These are phyloP conservation scores for Balanococcus diminutus DNA, from an alignment of 2,888 invertebrate species.

Conservation along the genomic window DNA sequence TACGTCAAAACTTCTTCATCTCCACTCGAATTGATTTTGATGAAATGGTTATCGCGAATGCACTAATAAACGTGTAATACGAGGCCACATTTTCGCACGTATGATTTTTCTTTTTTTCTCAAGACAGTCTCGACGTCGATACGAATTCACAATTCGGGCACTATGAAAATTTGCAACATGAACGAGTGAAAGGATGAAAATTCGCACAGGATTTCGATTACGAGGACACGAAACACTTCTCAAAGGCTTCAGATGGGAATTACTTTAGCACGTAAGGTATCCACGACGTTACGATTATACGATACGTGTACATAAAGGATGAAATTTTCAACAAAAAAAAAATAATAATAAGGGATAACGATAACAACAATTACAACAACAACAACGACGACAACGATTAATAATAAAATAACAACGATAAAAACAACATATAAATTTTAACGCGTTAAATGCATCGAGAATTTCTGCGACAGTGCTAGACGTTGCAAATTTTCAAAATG, in stretches of 20 bases:
- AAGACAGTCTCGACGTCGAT: not conserved
- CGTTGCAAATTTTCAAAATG: slow-evolving; percentile 28
- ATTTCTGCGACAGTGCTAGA: not conserved
- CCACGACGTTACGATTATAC: too few species aligned
- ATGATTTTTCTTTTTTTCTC: not conserved
- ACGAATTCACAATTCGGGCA: not conserved
- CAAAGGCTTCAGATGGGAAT: too few species aligned
- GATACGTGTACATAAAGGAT: not conserved
- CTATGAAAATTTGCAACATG: not conserved
- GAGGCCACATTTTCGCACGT: not conserved
- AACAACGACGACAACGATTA: not conserved
- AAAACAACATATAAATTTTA: slow-evolving; percentile 7
- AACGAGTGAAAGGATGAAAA: not conserved
- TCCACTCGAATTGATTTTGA: too few species aligned
- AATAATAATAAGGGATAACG: not conserved
- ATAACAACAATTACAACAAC: not conserved
- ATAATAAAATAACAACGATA: not conserved
- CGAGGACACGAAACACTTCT: not conserved
- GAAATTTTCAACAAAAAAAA: not conserved
- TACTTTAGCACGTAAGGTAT: too few species aligned
- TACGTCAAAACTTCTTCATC: not conserved
- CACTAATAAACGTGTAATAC: not conserved
- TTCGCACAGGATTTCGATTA: not conserved
- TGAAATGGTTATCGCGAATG: not conserved
- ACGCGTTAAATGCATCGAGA: not conserved